A percentile compares a stretch with the other conserved stretches of the same genome.
phyloP scores from a whole-genome alignment of 1,140 invertebrate species.

The Drosophila kanapiae region DNA sequence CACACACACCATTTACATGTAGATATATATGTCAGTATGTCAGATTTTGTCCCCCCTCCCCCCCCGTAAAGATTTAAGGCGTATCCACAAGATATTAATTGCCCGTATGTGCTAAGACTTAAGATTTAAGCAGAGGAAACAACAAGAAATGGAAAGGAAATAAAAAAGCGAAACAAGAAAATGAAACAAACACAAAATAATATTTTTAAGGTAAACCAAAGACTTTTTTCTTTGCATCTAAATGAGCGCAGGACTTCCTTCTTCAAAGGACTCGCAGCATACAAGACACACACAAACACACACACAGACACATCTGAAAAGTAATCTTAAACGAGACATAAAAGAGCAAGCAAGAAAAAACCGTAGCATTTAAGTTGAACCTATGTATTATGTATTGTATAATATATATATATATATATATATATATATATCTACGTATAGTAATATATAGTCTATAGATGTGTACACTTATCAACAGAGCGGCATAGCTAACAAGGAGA shows the following conservation, averaged over 20 bases:
- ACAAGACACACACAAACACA: constrained; percentile 35
- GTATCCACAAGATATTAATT: constrained; percentile 72
- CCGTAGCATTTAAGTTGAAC: constrained; percentile 66
- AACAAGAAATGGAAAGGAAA: constrained; percentile 12
- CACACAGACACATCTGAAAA: constrained; percentile 24
- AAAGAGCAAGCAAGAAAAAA: constrained; percentile 50
- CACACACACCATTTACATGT: constrained; percentile 32
- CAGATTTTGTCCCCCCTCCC: constrained; percentile 20
- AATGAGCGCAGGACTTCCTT: constrained; percentile 47
- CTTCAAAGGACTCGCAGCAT: constrained; percentile 52
- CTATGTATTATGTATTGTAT: constrained; percentile 76
- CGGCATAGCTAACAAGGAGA: constrained; percentile 41
- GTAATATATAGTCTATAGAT: constrained; percentile 69
- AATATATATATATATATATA: constrained; percentile 51
- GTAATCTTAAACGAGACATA: constrained; percentile 30
- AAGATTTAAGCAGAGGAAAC: constrained; percentile 38
- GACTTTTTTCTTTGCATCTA: constrained; percentile 82
- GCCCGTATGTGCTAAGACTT: constrained; percentile 69
- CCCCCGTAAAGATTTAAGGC: constrained; percentile 56
- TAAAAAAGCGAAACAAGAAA: constrained; percentile 15
- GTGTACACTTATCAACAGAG: constrained; percentile 70
- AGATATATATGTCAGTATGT: constrained; percentile 25
- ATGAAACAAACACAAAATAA: constrained; percentile 47
- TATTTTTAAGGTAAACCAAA: constrained; percentile 84
- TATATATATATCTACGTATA: constrained; percentile 50